Base-by-base conservation (phyloP, 2,113 vertebrate genomes). In the Isurus oxyrinchus region DNA sequence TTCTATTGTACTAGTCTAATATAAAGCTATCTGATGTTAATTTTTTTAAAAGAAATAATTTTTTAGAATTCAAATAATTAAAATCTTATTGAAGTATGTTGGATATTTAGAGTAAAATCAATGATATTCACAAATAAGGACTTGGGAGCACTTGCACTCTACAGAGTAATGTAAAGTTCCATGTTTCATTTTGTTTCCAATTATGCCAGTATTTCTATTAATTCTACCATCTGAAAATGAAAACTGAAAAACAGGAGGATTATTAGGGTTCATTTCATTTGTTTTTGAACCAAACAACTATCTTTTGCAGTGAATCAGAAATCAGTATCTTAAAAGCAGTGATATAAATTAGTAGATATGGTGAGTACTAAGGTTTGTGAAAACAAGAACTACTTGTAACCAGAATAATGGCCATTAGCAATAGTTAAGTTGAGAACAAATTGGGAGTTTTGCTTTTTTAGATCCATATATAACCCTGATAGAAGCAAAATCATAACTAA, bases 401-500 rank as follows among this genome's bases (percentile, higher is more conserved):
- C 59, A 94, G 90, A 91, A 14, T 61, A 7, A 59, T 91, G 53
- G 49, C 5, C 6, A 93, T 63, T 61, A 94, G 90, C n/a, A 31
- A 27, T 11, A 23, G 23, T 35, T 94, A 94, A 63, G 90, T 19
- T 16, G 31, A 40, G 14, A 91, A 63, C n/a, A 40, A 94, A n/a
- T 93, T 61, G 16, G 57, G 27, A 61, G 90, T 93, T 93, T 35
- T 61, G 31, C 90, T 93, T 93, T 93, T 61, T 94, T 19, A 94
- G 59, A 44, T 94, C 35, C n/a, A 94, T 40, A 63, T 40, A 23
- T 10, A 63, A 63, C 59, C n/a, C 25, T 5, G n/a, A 35, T 16
- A 35, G 57, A 94, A 94, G 57, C n/a, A 94, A 93, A 93, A 13
- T 40, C 35, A 61, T 35, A 84, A 84, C 21, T 84, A n/a, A 40